Conservation (phyloP, 2,888 invertebrate genomes). For the Holacanthella duospinosa region DNA sequence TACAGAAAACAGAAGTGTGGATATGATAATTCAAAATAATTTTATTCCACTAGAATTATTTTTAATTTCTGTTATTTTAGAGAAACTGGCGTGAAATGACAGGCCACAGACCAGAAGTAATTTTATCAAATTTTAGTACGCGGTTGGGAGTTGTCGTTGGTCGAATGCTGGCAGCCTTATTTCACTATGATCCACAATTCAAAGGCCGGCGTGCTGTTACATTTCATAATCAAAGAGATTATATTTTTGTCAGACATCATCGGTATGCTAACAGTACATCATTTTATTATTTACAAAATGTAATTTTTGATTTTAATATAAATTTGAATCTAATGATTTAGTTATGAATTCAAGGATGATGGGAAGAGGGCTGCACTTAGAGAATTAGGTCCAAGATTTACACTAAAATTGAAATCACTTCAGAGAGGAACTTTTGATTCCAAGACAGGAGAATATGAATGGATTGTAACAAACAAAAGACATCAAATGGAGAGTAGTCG, state of each 20-base stretch:
- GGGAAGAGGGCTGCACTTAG: conserved; percentile 56
- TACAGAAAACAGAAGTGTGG: too few species aligned
- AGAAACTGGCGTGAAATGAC: conserved; percentile 70
- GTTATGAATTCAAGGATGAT: conserved; percentile 73
- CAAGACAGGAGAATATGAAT: conserved; percentile 92
- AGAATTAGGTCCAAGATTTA: conserved; percentile 96
- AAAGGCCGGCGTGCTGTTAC: conserved; percentile 85
- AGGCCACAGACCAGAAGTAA: conserved; percentile 83
- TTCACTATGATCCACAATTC: conserved; percentile 93
- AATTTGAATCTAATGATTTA: conserved; percentile 40
- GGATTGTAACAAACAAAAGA: conserved; percentile 80
- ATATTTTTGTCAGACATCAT: conserved; percentile 96
- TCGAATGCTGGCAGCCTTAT: conserved; percentile 84
- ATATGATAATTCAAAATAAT: too few species aligned
- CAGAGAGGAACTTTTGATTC: conserved; percentile 97
- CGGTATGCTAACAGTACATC: conserved; percentile 48
- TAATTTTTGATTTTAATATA: conserved; percentile 9
- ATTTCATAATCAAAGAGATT: conserved; percentile 98
- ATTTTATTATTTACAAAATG: neutral
- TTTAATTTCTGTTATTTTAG: conserved; percentile 20
- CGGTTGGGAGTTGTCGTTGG: conserved; percentile 81
- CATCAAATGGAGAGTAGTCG: conserved; percentile 90
- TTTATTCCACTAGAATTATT: too few species aligned
- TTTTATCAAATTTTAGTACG: conserved; percentile 91
- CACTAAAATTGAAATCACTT: conserved; percentile 76